A percentile compares a stretch with the other conserved stretches of the same genome.
phyloP scores from a whole-genome alignment of 1,140 invertebrate species.

The Leguminivora glycinivorella region DNA sequence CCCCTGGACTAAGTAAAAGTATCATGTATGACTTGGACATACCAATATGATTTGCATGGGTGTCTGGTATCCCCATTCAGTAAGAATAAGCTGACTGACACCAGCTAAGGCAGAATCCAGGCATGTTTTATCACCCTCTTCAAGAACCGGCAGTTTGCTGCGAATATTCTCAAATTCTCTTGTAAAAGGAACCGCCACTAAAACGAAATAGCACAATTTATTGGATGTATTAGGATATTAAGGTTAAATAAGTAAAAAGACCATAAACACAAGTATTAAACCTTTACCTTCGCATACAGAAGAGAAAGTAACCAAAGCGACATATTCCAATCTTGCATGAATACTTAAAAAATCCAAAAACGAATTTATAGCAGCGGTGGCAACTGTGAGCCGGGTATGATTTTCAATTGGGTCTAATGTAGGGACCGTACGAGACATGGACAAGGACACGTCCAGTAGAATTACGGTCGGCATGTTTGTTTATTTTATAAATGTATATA shows the following conservation, averaged over 20 bases:
- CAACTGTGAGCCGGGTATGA: conserved; percentile 80
- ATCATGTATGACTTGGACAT: conserved; percentile 36
- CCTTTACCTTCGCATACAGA: conserved; percentile 84
- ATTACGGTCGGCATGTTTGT: conserved; percentile 90
- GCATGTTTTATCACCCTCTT: conserved; percentile 91
- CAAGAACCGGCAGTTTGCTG: conserved; percentile 84
- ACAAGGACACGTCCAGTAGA: conserved; percentile 88
- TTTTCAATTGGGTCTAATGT: conserved; percentile 67
- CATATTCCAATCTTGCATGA: conserved; percentile 94
- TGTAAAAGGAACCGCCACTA: conserved; percentile 88
- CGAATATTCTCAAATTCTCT: conserved; percentile 90
- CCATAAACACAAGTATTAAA: conserved; percentile 24
- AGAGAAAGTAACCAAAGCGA: conserved; percentile 92
- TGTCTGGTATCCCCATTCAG: conserved; percentile 91
- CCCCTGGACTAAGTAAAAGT: conserved; percentile 29
- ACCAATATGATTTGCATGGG: conserved; percentile 85
- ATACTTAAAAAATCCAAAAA: conserved; percentile 90
- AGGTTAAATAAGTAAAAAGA: background rate
- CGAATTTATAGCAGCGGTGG: conserved; percentile 89
- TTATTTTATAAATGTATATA: background rate
- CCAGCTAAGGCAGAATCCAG: conserved; percentile 88
- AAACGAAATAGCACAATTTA: conserved; percentile 23
- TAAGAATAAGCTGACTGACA: conserved; percentile 86
- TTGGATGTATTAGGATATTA: background rate
- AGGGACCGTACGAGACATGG: conserved; percentile 84